Evolutionary conservation across 2,888 invertebrate genomes (phyloP).

Genomic region (Scrobipalpa costella): DNA sequence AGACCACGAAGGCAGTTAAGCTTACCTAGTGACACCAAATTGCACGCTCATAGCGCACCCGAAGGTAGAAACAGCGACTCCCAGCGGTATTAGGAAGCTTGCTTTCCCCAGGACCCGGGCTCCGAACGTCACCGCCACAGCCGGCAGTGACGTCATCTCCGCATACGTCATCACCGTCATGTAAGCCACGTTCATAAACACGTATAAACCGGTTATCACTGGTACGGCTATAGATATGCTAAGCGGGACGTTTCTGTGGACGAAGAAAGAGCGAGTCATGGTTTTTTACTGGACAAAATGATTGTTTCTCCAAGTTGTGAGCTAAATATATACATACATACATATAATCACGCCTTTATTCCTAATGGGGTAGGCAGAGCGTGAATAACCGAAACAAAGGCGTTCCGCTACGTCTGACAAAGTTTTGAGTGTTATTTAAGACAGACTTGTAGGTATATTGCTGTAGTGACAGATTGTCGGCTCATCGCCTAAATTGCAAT

Average conservation of each 20-base stretch:
- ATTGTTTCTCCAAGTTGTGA: too few species aligned
- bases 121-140: conserved; percentile 90
- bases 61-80: conserved; percentile 89
- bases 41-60: conserved; percentile 90
- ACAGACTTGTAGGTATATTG: too few species aligned
- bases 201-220: conserved; percentile 88
- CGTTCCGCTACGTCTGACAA: too few species aligned
- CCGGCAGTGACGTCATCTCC: conserved; percentile 87
- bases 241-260: conserved; percentile 86
- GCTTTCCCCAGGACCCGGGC: conserved; percentile 83
- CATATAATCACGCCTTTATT: too few species aligned
- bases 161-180: conserved; percentile 88
- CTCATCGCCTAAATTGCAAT: too few species aligned
- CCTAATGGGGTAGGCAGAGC: too few species aligned
- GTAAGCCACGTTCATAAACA: conserved; percentile 93
- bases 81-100: conserved; percentile 86
- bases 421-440: too few species aligned
- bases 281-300: neutral
- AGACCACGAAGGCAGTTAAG: too few species aligned
- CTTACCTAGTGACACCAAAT: conserved; percentile 86
- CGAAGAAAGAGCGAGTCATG: conserved; percentile 39
- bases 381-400: too few species aligned
- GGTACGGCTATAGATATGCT: conserved; percentile 92
- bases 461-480: too few species aligned
- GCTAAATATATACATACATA: too few species aligned